Percentiles rank a stretch among this genome's conserved stretches.
These are phyloP conservation scores for Micronycteris hirsuta DNA, from an alignment of 2,113 vertebrate genomes.

Conservation along the genomic window DNA sequence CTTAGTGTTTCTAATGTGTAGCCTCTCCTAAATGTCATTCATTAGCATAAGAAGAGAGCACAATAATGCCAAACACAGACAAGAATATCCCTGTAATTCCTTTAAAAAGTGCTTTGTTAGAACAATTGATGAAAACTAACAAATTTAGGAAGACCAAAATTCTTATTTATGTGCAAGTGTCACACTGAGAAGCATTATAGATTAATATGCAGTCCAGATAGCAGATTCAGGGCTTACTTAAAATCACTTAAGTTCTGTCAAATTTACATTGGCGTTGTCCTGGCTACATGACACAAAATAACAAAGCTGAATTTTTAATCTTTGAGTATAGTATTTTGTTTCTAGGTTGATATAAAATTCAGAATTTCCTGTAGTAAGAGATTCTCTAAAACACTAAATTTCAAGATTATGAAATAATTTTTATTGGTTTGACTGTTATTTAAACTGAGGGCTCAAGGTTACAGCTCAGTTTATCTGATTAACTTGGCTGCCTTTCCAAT, in stretches of 20 bases:
- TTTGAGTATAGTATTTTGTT: neutral
- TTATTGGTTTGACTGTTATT: neutral
- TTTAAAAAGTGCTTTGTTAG: neutral
- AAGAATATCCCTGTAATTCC: neutral
- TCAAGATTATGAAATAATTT: neutral
- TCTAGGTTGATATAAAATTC: neutral
- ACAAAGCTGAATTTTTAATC: neutral
- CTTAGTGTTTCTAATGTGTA: neutral
- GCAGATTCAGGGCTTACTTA: neutral
- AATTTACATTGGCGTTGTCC: neutral
- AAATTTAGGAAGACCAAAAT: neutral
- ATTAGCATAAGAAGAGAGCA: neutral
- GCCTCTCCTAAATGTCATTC: neutral
- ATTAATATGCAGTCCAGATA: neutral
- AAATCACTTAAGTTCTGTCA: neutral
- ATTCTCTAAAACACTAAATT: neutral
- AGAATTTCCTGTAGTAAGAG: neutral
- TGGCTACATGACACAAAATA: neutral
- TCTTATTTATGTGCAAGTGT: neutral
- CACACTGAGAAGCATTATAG: neutral
- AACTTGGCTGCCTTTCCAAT: neutral
- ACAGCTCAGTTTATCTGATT: neutral
- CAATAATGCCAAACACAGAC: neutral
- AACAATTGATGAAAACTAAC: conserved; percentile 13
- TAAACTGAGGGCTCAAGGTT: neutral